Evolutionary conservation across 2,113 vertebrate genomes (phyloP).

Genomic region (Ascaphus truei): DNA sequence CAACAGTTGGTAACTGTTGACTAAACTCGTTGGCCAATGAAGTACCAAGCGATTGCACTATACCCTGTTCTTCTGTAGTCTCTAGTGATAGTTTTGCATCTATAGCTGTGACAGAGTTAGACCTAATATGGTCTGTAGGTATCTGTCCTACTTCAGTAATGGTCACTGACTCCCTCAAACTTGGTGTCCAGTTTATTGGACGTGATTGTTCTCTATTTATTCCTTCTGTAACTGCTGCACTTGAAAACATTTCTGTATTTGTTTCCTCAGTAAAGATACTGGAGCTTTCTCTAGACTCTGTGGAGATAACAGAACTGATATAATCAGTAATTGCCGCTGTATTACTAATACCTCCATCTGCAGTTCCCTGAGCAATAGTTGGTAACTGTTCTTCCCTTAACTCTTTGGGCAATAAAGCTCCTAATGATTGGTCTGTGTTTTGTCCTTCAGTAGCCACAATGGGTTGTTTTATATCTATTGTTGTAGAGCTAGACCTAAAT

Average conservation of each 20-base stretch:
- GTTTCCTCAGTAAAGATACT: background rate
- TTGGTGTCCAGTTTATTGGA: background rate
- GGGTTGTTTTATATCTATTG: background rate
- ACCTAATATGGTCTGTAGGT: background rate
- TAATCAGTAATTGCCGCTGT: background rate
- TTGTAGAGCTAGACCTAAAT: background rate
- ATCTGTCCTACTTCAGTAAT: background rate
- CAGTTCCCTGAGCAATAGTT: background rate
- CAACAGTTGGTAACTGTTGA: too few relatives aligned
- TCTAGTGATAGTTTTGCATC: too few relatives aligned
- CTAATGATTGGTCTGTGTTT: background rate
- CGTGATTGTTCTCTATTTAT: background rate
- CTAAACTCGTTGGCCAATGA: too few relatives aligned
- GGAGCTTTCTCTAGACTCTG: background rate
- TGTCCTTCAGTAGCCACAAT: background rate
- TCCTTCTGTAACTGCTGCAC: background rate
- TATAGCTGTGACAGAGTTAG: too few relatives aligned
- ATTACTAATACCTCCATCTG: background rate
- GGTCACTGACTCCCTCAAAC: background rate
- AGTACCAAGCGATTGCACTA: too few relatives aligned
- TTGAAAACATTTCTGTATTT: background rate
- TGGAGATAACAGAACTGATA: background rate
- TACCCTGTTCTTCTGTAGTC: too few relatives aligned
- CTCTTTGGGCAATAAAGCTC: background rate
- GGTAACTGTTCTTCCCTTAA: background rate